These are phyloP conservation scores for Mythimna loreyi DNA, from an alignment of 2,888 invertebrate species.

Conservation along the genomic window DNA sequence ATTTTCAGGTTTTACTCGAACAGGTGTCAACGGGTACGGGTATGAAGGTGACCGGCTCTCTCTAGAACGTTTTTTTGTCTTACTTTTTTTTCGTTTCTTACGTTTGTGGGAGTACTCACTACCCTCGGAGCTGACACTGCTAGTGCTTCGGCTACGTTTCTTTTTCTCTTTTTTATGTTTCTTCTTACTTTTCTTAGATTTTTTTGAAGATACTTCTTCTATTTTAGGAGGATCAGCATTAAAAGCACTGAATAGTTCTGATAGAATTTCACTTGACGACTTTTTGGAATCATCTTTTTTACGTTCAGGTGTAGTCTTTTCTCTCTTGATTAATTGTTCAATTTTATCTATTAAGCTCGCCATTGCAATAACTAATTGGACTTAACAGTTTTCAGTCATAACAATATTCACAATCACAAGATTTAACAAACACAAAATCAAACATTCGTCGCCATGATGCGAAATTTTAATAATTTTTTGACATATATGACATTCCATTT, in stretches of 20 bases:
- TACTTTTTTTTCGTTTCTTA: conserved; percentile 91
- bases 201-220: conserved; percentile 80
- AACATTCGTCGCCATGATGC: conserved; percentile 56
- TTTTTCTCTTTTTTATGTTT: conserved; percentile 92
- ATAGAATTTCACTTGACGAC: conserved; percentile 95
- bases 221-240: conserved; percentile 93
- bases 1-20: conserved; percentile 72
- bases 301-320: conserved; percentile 85
- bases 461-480: conserved; percentile 29
- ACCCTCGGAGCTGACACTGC: conserved; percentile 80
- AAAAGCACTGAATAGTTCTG: conserved; percentile 95
- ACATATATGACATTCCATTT: conserved; percentile 33
- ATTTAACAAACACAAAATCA: conserved; percentile 31
- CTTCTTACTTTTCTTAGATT: conserved; percentile 90
- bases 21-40: conserved; percentile 75
- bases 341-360: conserved; percentile 86
- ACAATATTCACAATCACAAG: conserved; percentile 34
- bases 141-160: conserved; percentile 85
- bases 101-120: conserved; percentile 89
- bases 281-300: conserved; percentile 89
- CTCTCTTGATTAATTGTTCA: conserved; percentile 85
- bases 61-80: conserved; percentile 78
- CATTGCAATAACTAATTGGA: conserved; percentile 67
- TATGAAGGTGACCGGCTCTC: conserved; percentile 73
- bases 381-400: conserved; percentile 36